Evolutionary conservation across 2,113 vertebrate genomes (phyloP).

Genomic region (Catharus fuscescens): DNA sequence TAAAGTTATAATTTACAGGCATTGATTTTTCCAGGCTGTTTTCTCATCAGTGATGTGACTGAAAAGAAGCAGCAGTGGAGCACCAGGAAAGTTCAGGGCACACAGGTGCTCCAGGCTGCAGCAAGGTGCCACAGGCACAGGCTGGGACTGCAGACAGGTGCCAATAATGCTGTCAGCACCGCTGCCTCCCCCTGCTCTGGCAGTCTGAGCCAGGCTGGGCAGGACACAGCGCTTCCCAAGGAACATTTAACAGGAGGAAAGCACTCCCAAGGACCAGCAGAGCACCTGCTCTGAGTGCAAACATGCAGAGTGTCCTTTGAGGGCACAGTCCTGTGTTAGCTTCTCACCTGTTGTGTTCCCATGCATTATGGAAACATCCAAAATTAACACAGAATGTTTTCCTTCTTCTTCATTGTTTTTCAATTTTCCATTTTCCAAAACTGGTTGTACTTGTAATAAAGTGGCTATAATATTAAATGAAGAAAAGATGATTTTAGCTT

Average conservation of each 20-base stretch:
- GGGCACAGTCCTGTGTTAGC: background rate
- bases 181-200: background rate
- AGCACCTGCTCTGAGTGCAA: background rate
- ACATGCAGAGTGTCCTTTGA: background rate
- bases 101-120: background rate
- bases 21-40: constrained; percentile 74
- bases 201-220: background rate
- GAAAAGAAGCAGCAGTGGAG: constrained; percentile 48
- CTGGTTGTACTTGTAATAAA: background rate
- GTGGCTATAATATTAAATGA: background rate
- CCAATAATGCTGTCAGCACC: background rate
- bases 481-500: background rate
- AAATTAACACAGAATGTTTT: background rate
- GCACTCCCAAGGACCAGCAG: background rate
- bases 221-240: background rate
- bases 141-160: background rate
- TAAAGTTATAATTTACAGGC: constrained; percentile 72
- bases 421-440: background rate
- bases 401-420: background rate
- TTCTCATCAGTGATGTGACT: constrained; percentile 57
- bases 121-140: background rate
- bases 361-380: background rate
- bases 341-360: constrained; percentile 1
- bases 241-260: background rate
- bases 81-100: background rate